phyloP scores from a whole-genome alignment of 2,888 invertebrate species.

The Cheilosia impressa region DNA sequence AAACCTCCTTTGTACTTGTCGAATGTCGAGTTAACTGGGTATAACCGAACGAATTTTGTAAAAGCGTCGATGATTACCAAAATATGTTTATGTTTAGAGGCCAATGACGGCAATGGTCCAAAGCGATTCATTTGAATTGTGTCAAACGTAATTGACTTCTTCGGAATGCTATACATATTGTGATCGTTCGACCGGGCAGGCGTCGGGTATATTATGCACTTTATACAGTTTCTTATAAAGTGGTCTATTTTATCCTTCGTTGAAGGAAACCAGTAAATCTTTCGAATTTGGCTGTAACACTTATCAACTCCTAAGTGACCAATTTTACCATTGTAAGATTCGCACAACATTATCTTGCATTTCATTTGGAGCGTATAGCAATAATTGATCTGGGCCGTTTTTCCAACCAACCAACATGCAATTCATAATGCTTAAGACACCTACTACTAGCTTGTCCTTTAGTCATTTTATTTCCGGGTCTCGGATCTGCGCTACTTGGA shows the following conservation, averaged over 20 bases:
- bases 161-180: background rate
- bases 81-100: too few species aligned
- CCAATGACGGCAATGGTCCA: too few species aligned
- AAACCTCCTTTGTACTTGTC: too few species aligned
- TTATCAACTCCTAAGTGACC: slow-evolving; percentile 46
- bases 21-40: too few species aligned
- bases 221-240: slow-evolving; percentile 36
- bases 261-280: slow-evolving; percentile 59
- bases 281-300: slow-evolving; percentile 39
- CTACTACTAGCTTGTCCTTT: background rate
- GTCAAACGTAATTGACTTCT: too few species aligned
- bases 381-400: background rate
- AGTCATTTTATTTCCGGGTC: background rate
- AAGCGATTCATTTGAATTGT: too few species aligned
- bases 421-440: background rate
- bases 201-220: slow-evolving; percentile 47
- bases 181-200: slow-evolving; percentile 18
- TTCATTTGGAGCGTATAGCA: slow-evolving; percentile 59
- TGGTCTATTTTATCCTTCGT: slow-evolving; percentile 19
- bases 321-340: slow-evolving; percentile 63
- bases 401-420: background rate
- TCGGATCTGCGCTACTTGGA: slow-evolving; percentile 8
- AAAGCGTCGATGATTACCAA: too few species aligned
- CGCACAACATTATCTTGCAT: slow-evolving; percentile 61
- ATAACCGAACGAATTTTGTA: too few species aligned